Base-by-base conservation (phyloP, 2,797 vertebrate genomes). In the Gallinago nigripennis region DNA sequence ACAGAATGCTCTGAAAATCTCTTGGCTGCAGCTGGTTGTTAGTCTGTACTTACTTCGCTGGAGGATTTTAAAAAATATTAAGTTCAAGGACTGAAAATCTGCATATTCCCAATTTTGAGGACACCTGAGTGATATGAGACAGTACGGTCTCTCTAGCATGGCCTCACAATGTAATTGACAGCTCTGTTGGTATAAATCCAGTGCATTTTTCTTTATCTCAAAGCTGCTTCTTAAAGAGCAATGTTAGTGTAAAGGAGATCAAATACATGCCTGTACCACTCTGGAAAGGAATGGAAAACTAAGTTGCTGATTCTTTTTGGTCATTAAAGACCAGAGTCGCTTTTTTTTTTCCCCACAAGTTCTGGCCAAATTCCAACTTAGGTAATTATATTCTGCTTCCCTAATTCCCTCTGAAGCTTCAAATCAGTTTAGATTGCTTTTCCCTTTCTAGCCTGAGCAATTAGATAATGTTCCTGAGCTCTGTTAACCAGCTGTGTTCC, bases 391-490 rank as follows among this genome's bases (percentile, higher is more conserved):
- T 95, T 94, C 87, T 94, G 66, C 68, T 83, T 94, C 68, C 45
- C 71, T 95, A 93, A 95, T 96, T 94, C 93, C 57, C 93, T 85
- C 83, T 87, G 90, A 94, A 93, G 83, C 90, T 82, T 94, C 91
- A 82, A 70, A 94, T 94, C 91, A 93, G 91, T 96, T 96, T 82
- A 94, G 91, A 95, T 88, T 95, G 83, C 86, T 96, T 94, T 92
- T 88, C 68, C 50, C 68, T 94, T 95, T 94, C 81, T 92, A 92
- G 81, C 65, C 78, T 88, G 70, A 93, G 92, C 88, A 94, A 96
- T 95, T 91, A 92, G 76, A 75, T 89, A 51, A 89, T 76, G 82
- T 87, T 89, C 33, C 81, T 78, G 71, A 90, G 91, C 75, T 50
- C 68, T 89, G 68, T 95, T 94, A 92, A 93, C 90, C 68, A 88